phyloP scores from a whole-genome alignment of 2,797 vertebrate genomes.

The Poecilia velifera region DNA sequence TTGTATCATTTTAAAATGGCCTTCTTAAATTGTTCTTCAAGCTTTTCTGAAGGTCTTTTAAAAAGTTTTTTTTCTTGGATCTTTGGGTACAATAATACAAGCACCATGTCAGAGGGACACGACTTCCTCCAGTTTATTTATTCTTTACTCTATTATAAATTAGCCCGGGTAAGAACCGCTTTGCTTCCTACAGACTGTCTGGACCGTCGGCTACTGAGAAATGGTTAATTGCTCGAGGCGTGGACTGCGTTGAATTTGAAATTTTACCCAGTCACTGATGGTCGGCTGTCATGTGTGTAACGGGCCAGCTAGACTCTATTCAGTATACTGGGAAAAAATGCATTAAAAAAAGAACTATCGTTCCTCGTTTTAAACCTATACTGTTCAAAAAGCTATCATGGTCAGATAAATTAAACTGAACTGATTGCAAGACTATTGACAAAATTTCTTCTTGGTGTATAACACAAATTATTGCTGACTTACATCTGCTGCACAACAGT shows the following conservation, averaged over 20 bases:
- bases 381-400: background rate
- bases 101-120: background rate
- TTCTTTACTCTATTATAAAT: no score
- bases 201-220: no score
- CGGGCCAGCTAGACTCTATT: no score
- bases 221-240: no score
- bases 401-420: background rate
- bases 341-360: no score
- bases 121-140: background rate
- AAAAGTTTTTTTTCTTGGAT: background rate
- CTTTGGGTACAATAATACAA: background rate
- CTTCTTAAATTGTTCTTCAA: background rate
- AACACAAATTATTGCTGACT: background rate
- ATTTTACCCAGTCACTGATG: no score
- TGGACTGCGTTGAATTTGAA: no score
- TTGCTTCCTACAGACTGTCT: no score
- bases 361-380: background rate
- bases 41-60: background rate
- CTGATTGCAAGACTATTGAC: background rate
- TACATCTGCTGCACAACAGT: background rate
- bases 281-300: no score
- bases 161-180: no score
- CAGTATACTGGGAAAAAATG: no score
- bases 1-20: background rate
- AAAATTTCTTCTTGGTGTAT: background rate